Conservation (phyloP, 2,797 vertebrate genomes). For the Tauraco hartlaubi region DNA sequence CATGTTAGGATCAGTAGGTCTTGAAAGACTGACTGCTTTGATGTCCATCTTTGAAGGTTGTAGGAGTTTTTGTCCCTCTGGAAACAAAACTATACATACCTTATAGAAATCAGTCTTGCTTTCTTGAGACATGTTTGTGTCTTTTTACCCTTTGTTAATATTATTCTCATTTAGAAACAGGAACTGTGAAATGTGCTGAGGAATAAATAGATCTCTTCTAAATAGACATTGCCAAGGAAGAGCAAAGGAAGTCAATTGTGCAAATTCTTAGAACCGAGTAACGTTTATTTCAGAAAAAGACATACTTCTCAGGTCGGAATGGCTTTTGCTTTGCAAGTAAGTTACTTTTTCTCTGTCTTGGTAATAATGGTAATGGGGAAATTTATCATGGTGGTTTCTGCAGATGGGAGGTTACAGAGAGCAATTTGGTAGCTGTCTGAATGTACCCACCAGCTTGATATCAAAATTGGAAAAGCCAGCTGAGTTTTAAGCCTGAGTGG, state of each 20-base stretch:
- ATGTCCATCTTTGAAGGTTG: not conserved
- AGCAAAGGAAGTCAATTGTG: slow-evolving; percentile 63
- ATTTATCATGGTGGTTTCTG: not conserved
- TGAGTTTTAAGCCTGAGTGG: not conserved
- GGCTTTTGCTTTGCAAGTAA: slow-evolving; percentile 25
- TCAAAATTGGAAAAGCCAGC: not conserved
- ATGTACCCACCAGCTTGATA: not conserved
- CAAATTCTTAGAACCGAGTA: slow-evolving; percentile 44
- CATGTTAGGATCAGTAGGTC: not conserved
- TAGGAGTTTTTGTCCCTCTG: not conserved
- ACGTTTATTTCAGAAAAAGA: slow-evolving; percentile 19
- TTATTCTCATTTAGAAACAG: slow-evolving; percentile 68
- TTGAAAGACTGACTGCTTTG: not conserved
- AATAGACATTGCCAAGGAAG: slow-evolving; percentile 56
- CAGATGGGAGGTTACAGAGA: not conserved
- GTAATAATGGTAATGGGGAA: not conserved
- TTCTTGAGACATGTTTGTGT: slow-evolving; percentile 25
- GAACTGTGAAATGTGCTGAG: slow-evolving; percentile 61
- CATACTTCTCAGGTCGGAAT: not conserved
- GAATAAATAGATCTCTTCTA: slow-evolving; percentile 69
- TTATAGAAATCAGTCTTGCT: not conserved
- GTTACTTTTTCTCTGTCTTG: not conserved
- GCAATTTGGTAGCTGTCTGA: not conserved
- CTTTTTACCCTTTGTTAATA: slow-evolving; percentile 43
- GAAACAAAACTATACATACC: not conserved